phyloP scores from a whole-genome alignment of 2,888 invertebrate species.

The Amphiduros pacificus region DNA sequence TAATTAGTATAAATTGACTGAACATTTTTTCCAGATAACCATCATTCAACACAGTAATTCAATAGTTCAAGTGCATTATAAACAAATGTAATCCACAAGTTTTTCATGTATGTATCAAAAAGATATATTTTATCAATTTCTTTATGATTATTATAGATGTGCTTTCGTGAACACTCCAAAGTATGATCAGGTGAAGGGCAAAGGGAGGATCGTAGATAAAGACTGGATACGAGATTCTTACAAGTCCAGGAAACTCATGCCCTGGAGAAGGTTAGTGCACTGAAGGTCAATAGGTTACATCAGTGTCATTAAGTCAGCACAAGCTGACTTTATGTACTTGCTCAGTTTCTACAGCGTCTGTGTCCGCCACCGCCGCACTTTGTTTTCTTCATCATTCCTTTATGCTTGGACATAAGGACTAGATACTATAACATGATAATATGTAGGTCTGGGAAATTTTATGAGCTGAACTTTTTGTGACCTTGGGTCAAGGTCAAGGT shows the following conservation, averaged over 20 bases:
- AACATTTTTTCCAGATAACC: no score
- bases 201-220: conserved; percentile 69
- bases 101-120: no score
- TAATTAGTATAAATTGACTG: no score
- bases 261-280: conserved; percentile 65
- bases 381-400: neutral
- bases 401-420: neutral
- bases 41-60: no score
- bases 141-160: conserved; percentile 65
- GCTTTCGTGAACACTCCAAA: conserved; percentile 89
- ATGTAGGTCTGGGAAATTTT: no score
- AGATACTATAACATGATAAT: neutral
- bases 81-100: no score
- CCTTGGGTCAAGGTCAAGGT: no score
- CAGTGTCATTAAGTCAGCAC: no score
- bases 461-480: no score
- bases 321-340: neutral
- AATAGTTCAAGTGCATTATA: no score
- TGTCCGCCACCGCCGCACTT: neutral
- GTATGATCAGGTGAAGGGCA: conserved; percentile 69
- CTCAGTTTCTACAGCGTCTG: neutral
- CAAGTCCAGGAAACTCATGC: conserved; percentile 66
- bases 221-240: conserved; percentile 77
- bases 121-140: no score
- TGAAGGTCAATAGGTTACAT: neutral